Base-by-base conservation (phyloP, 2,888 invertebrate species). In the Leptothorax acervorum region DNA sequence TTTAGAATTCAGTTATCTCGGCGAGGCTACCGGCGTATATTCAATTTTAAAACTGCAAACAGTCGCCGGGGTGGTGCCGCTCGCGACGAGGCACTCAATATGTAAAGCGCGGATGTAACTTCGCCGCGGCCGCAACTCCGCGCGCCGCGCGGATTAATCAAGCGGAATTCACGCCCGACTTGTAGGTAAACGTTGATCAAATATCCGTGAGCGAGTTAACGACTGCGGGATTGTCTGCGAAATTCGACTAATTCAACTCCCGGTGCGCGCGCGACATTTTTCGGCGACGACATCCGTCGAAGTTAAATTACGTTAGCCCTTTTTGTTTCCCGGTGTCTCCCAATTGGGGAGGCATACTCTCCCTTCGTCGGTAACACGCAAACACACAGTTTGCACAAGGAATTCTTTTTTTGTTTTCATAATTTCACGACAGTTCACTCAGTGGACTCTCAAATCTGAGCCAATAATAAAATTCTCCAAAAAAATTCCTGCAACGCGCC, bases 101-200 rank as follows among this genome's bases (percentile, higher is more conserved):
- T 81, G 79, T 81, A 81, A 81, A 81, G 71, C 71, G 79, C 79
- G 79, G 35, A 71, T 71, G 79, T 83, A 83, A 83, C 83, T 83
- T 78, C 66, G 74, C 63, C 76, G 82, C 75, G 74, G 53, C 63
- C 63, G 53, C 63, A 75, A 62, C 82, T 65, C 63, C 18, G 39
- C 65, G 53, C 79, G 15, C 2, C 65, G 39, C 76, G 28, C 71
- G 60, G 71, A 81, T 81, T 81, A 81, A 81, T 81, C 79, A 81
- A 81, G 79, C 79, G 71, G 79, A 81, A 81, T 81, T 81, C 71
- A 81, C 71, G 79, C 71, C 48, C 60, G 79, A 81, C 71, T 81
- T 81, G 79, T 81, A 81, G 71, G 79, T 81, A 81, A 81, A 81
- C 79, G 79, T 81, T 81, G 79, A 81, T 71, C 79, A 81, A 81